Percentiles rank a stretch among this genome's conserved stretches.
Conservation (phyloP, 2,797 vertebrate genomes). For the Coregonus sp. region DNA sequence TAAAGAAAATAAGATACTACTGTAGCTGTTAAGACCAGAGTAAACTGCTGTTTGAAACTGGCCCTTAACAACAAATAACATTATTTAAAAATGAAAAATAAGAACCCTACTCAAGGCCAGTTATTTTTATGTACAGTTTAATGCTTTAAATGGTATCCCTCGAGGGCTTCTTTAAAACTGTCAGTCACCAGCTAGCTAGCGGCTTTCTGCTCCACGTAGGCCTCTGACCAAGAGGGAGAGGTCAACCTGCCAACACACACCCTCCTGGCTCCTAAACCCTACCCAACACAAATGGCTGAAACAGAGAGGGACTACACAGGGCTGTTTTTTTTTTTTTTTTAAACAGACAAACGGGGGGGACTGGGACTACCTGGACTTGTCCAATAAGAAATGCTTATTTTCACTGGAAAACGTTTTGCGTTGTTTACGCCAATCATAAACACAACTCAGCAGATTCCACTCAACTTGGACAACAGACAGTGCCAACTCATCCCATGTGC, state of each 20-base stretch:
- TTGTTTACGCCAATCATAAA: background rate
- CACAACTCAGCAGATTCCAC: constrained; percentile 14
- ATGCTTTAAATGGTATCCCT: background rate
- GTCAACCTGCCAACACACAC: constrained; percentile 15
- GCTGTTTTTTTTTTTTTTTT: no score
- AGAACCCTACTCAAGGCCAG: background rate
- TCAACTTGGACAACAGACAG: constrained; percentile 18
- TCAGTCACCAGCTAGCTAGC: background rate
- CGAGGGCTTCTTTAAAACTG: background rate
- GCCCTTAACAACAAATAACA: background rate
- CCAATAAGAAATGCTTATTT: background rate
- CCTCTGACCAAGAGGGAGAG: constrained; percentile 15
- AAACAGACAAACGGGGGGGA: no score
- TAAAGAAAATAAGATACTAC: no score
- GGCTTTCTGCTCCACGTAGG: constrained; percentile 23
- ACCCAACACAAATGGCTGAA: constrained; percentile 13
- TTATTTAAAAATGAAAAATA: background rate
- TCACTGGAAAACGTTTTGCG: background rate
- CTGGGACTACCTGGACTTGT: no score
- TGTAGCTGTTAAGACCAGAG: no score
- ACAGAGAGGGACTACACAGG: no score
- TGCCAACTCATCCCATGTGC: background rate
- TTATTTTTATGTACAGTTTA: constrained; percentile 2
- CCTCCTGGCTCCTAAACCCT: constrained; percentile 7
- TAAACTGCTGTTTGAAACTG: background rate